Evolutionary conservation across 53 echinoderm and acorn worm species (phyloP), one percentile per base, ranked within the genome.

Genomic region (Echinometra lucunter): DNA sequence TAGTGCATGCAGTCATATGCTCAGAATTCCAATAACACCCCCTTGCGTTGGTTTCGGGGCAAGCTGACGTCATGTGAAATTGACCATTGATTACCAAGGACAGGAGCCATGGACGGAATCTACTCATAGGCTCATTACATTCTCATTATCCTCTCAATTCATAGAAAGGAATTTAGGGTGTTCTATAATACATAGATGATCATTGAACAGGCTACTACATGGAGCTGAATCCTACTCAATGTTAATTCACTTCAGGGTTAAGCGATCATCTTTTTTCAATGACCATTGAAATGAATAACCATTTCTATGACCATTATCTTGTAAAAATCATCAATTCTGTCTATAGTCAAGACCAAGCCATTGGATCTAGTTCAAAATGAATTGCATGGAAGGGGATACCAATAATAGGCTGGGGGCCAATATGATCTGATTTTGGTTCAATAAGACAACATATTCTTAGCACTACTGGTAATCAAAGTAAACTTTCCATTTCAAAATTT

Each of bases 1-100:
- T 70, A 30, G 3, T n/a, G 19, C 75, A 69, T 63, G 63, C 32
- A 69, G 69, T 34, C 42, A 42, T 78, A 6, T 78, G 42, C 78
- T 21, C 23, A 40, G 78, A 42, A 78, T 78, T 78, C 78, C 78
- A 78, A 78, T 78, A 78, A 78, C 21, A 78, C 78, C 75, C 10
- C n/a, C 42, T 2, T 40, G 78, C 78, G 40, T 78, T 23, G 42
- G 18, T 78, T 72, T 78, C 78, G 38, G 40, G 42, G 42, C 78
- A 78, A 78, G 78, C 78, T 78, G 78, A 78, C 78, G 78, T 78
- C 78, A 78, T 78, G 10, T 38, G 19, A 78, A 78, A 78, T 78
- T 78, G 78, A 78, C 78, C 78, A 78, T 78, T 78, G 78, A 78
- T 78, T 78, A 78, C 78, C 78, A 21, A 15, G 21, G 78, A 78